Evolutionary conservation across 2,888 invertebrate species (phyloP), one percentile per base, ranked within the genome.

Genomic region (Branchellion lobata): DNA sequence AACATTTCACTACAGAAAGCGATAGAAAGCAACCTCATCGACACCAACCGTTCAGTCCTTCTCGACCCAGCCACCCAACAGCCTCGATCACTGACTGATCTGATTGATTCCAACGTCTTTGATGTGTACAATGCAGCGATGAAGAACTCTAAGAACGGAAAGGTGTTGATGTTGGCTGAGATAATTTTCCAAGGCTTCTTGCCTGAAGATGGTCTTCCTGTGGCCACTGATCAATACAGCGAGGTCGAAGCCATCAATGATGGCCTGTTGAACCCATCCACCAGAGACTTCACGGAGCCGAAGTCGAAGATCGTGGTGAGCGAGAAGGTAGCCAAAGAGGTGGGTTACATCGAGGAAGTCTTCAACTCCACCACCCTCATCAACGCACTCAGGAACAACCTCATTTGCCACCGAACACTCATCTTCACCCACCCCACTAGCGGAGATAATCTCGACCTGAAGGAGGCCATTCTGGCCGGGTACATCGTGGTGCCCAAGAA

Each of bases 41-140:
- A 83, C 68, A 78, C 82, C 11, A 79, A 83, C 24, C 72, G 75
- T 18, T 84, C 84, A 11, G 80, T 82, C 84, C 80, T 84, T 83
- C 69, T 89, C 94, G 82, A 84, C 72, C 85, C 90, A 94, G 81
- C 93, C 92, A 88, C 94, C 77, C 88, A 89, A 34, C 86, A 86
- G 82, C 91, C 92, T 86, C 90, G 96, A 61, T 93, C 94, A 33
- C 90, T 97, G 82, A 88, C 94, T 82, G 94, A 96, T 90, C 95
- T 95, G 33, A 96, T 97, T 85, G 93, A 94, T 86, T 91, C 92
- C 84, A 94, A 95, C 86, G 90, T 96, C 71, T 92, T 92, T 87
- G 95, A 96, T 85, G 93, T 95, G 0, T 93, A 95, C 87, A 92
- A 92, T 87, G 85, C 93, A 91, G 86, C 91, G 90, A 86, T 96